Base-by-base conservation (phyloP, 2,888 invertebrate genomes). In the Dolichomitus sp. region DNA sequence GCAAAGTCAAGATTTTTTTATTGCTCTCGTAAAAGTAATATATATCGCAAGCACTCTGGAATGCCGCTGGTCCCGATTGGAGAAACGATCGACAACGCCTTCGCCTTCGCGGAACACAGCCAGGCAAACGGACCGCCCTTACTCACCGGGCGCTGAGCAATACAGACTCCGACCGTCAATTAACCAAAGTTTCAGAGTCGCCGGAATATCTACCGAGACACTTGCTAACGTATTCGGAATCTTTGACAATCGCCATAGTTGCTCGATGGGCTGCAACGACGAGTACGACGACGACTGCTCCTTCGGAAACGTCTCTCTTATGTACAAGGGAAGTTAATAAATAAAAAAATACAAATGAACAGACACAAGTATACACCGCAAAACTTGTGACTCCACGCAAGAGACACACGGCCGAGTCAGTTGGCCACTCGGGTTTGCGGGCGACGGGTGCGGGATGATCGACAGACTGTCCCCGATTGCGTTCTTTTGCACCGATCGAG, bases 131-230 rank as follows among this genome's bases (percentile, higher is more conserved):
- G 48, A 48, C 30, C 57, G 72, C 45, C 61, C 45, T 61, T 45
- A 45, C 72, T 48, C 72, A 72, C 72, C 72, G 72, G 72, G 48
- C 59, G 59, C 61, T 61, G 72, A 63, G 48, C 75, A 68, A 19
- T 75, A 70, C 57, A 73, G 50, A 73, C 45, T 68, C 42, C 74
- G 69, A 65, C 57, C 68, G 73, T 77, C 81, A 70, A 74, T 82
- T 82, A 78, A 82, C 74, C 77, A 78, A 74, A 74, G 73, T 81
- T 57, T 65, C 61, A 14, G 9, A 57, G n/a, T 37, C 74, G 30
- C 48, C 63, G 61, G 19, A 73, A 73, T 63, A 68, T 4, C 45
- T 45, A n/a, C 73, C 77, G 45, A 66, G 54, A 68, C 37, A 77
- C 66, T 73, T 59, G 50, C 48, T 12, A 52, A 59, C 37, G 42